phyloP scores from a whole-genome alignment of 2,888 invertebrate genomes.

The Pantelozetes paolii region DNA sequence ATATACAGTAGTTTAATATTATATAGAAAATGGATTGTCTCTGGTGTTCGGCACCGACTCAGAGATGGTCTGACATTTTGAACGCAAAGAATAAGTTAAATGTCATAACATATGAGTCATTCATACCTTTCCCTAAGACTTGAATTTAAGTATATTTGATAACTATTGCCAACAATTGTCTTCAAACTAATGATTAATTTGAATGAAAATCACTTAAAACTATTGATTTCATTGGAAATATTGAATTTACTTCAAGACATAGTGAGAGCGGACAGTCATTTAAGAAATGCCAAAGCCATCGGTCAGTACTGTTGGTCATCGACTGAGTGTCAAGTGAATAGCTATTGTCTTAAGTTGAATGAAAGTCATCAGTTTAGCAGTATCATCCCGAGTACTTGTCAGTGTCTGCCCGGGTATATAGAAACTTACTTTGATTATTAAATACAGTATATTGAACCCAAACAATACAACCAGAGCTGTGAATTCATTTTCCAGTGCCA shows the following conservation, averaged over 20 bases:
- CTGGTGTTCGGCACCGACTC: not conserved
- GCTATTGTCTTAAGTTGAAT: not conserved
- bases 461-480: not conserved
- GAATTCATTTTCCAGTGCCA: conserved; percentile 8
- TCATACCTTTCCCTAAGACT: too few relatives aligned
- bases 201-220: not conserved
- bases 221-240: not conserved
- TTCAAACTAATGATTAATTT: not conserved
- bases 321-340: not conserved
- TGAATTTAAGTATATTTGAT: not conserved
- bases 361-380: too few relatives aligned
- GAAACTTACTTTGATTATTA: not conserved
- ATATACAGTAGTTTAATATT: too few relatives aligned
- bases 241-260: not conserved
- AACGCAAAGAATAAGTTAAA: not conserved
- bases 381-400: not conserved
- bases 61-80: conserved; percentile 1
- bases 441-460: not conserved
- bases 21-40: not conserved
- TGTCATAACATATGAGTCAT: not conserved
- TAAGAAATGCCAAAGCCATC: not conserved
- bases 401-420: not conserved
- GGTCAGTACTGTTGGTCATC: conserved; percentile 19
- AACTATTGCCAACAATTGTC: not conserved
- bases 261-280: conserved; percentile 5